Conservation (phyloP, 2,888 invertebrate genomes). For the Dendrolimus pini region DNA sequence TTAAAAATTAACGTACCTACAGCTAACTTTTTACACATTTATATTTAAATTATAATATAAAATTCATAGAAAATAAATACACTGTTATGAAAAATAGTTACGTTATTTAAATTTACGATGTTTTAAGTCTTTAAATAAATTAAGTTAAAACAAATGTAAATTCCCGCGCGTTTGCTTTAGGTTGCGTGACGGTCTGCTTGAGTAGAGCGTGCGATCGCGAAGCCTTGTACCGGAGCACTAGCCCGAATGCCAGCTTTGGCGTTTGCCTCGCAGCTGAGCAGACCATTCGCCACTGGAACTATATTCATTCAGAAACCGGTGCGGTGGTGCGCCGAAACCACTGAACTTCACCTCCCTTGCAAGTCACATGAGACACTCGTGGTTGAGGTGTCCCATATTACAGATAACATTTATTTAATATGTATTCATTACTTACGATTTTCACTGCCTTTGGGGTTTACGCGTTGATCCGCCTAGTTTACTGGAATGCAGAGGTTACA, state of each 20-base stretch:
- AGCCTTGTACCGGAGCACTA: constrained; percentile 38
- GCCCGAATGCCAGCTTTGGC: constrained; percentile 5
- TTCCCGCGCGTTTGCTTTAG: not conserved
- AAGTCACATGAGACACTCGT: not conserved
- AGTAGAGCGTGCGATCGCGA: constrained; percentile 30
- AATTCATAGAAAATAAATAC: too few species aligned
- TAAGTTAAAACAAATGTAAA: not conserved
- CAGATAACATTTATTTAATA: not conserved
- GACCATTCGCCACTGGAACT: not conserved
- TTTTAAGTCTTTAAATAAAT: too few species aligned
- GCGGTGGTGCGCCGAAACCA: not conserved
- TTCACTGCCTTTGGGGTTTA: too few species aligned
- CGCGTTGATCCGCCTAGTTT: too few species aligned
- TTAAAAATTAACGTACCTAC: too few species aligned
- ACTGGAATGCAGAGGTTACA: too few species aligned
- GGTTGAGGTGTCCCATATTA: not conserved
- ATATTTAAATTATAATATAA: too few species aligned
- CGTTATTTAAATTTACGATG: too few species aligned
- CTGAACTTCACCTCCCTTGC: not conserved
- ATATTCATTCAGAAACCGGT: too few species aligned
- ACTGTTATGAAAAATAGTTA: too few species aligned
- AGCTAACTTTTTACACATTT: too few species aligned
- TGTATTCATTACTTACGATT: too few species aligned
- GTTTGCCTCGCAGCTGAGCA: constrained; percentile 3
- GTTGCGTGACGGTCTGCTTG: constrained; percentile 1